Evolutionary conservation across 2,797 vertebrate species (phyloP), one percentile per base, ranked within the genome.

Genomic region (Typhlichthys eigenmanni): DNA sequence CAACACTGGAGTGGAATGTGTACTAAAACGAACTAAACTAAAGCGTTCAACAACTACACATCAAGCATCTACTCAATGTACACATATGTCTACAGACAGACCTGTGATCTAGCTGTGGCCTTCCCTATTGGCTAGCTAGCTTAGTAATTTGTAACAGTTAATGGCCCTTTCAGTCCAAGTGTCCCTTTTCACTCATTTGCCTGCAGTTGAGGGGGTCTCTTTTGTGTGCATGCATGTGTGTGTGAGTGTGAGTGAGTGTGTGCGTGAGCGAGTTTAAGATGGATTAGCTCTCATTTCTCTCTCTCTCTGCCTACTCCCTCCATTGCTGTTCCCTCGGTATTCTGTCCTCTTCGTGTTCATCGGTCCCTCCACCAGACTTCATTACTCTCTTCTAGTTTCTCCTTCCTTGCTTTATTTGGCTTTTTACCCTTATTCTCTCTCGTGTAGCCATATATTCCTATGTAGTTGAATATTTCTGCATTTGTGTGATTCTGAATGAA

Each of bases 81-180:
- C 6, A 2, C 34, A 8, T 5, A 38, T 38, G 34, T 38, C 34
- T 38, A 38, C 34, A 38, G 34, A 38, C 34, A 38, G 6, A 9
- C 5, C 34, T 38, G 8, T 38, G 34, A 38, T 38, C 3, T 6
- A 38, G 34, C 73, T 47, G 48, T 29, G 24, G 24, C 24, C 24
- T 29, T 29, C 24, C 24, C 3, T 29, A 29, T 29, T 64, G 64
- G 49, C 69, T 60, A 75, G 56, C 60, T 62, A 68, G 65, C 34
- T 38, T 53, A 56, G 50, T 78, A 46, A 72, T 81, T 88, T 85
- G 75, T 72, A 71, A 78, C 10, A 9, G 56, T 71, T 83, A 75
- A 70, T 82, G 76, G 58, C 54, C 63, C 75, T 68, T 74, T 50
- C 54, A 51, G 52, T 61, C 16, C 58, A 4, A 16, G 47, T 62